Base-by-base conservation (phyloP, 2,888 invertebrate genomes). In the Agrotis segetum region DNA sequence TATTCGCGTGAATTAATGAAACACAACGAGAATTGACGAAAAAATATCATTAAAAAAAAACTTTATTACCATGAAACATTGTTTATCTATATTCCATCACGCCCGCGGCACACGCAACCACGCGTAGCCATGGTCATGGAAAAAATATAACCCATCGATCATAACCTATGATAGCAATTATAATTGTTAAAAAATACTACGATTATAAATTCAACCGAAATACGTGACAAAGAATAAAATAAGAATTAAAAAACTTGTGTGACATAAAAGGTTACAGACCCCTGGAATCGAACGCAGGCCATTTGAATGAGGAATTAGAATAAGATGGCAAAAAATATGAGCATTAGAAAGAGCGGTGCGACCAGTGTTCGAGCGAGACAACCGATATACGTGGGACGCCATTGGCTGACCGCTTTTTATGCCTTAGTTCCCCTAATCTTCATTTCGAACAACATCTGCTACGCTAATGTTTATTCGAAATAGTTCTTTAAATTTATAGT, bases 381-480 rank as follows among this genome's bases (percentile, higher is more conserved):
- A 89, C 82, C 79, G 84, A 91, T 82, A 84, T 88, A 71, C 82
- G 84, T 83, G 88, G 84, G 77, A 84, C 86, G 88, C 90, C 85
- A 96, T 96, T 96, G 96, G 96, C 93, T 94, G 95, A 94, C 94
- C 93, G 91, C 91, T 95, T 96, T 96, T 96, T 96, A 96, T 96
- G 93, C 92, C 86, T 95, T 95, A 95, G 94, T 95, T 96, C 96
- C 96, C 96, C 96, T 96, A 96, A 96, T 96, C 95, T 96, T 95
- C 90, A 92, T 94, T 95, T 94, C 92, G 93, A 93, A 92, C 91
- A 93, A 94, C 96, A 96, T 95, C 95, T 96, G 96, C 95, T 91
- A 83, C 90, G 89, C 87, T 93, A 92, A 94, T 94, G 92, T 93
- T 92, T 93, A 93, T 92, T 91, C 93, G 93, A 95, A 95, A 94